phyloP scores from a whole-genome alignment of 2,797 vertebrate species.

The Malacoraja senta region DNA sequence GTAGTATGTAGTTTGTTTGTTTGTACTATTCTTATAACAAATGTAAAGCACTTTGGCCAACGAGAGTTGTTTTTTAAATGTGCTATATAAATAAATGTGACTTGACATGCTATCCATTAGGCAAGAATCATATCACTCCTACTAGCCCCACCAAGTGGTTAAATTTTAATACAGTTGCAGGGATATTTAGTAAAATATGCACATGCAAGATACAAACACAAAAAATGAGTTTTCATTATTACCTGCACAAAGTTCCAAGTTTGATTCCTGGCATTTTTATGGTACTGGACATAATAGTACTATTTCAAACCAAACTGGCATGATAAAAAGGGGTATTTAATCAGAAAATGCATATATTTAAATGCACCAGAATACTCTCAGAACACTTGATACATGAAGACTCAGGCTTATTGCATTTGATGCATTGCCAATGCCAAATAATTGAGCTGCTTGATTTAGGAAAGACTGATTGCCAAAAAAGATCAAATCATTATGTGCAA shows the following conservation, averaged over 20 bases:
- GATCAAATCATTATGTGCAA: not conserved
- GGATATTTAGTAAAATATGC: not conserved
- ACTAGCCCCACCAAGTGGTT: not conserved
- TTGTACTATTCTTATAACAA: too few species aligned
- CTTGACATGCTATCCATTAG: not conserved
- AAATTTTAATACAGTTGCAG: not conserved
- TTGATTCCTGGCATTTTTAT: not conserved
- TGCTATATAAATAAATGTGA: too few species aligned
- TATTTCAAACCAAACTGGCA: not conserved
- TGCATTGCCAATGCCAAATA: not conserved
- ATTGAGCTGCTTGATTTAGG: not conserved
- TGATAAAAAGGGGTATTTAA: too few species aligned
- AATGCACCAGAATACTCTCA: too few species aligned
- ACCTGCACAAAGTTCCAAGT: not conserved
- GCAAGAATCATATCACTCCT: not conserved
- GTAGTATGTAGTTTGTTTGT: too few species aligned
- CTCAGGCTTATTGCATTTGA: not conserved
- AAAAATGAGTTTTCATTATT: not conserved
- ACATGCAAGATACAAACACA: not conserved
- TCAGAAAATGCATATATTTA: too few species aligned
- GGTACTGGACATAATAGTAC: not conserved
- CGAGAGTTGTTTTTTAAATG: too few species aligned
- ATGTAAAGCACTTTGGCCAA: too few species aligned
- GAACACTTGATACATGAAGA: not conserved
- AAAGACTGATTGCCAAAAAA: not conserved